Base-by-base conservation (phyloP, 2,113 vertebrate genomes). In the Etheostoma cragini region DNA sequence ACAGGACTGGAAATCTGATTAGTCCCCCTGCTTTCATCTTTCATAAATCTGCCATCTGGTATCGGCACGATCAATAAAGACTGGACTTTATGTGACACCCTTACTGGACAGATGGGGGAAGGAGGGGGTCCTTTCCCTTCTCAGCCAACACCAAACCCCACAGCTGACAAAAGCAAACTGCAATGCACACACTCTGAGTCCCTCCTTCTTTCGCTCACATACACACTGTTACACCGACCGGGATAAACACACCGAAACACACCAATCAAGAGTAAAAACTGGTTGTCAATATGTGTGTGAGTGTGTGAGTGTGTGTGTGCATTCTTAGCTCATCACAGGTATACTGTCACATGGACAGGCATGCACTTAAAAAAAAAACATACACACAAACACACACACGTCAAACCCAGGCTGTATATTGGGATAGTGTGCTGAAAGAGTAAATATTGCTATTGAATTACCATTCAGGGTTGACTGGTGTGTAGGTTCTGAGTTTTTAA, bases 1-100 rank as follows among this genome's bases (percentile, higher is more conserved):
- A 94, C 92, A 90, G 86, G 81, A 89, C 92, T 94, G 94, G 94
- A 94, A 95, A 95, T 95, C 89, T 93, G 94, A 96, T 95, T 94
- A 94, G 91, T 75, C 65, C 47, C 80, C 30, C 24, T 45, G 68
- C 93, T 95, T 95, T 96, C 91, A 95, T 95, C 94, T 95, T 88
- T 87, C 91, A 94, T 94, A 92, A 92, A 94, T 94, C 91, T 94
- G 83, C 88, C 94, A 94, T 94, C 93, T 95, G 95, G 94, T 91
- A 87, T 83, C 85, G 79, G 86, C 89, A 84, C 74, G 71, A 93
- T 94, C 94, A 95, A 91, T 94, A 94, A 94, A 88, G 91, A 91
- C 76, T 75, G 77, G 87, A 90, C 92, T 94, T 94, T 93, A 93
- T 93, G 88, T 93, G 90, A 95, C 94, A 93, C 91, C 82, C 83